Base-by-base conservation (phyloP, 2,797 vertebrate species). In the Enoplosus armatus region DNA sequence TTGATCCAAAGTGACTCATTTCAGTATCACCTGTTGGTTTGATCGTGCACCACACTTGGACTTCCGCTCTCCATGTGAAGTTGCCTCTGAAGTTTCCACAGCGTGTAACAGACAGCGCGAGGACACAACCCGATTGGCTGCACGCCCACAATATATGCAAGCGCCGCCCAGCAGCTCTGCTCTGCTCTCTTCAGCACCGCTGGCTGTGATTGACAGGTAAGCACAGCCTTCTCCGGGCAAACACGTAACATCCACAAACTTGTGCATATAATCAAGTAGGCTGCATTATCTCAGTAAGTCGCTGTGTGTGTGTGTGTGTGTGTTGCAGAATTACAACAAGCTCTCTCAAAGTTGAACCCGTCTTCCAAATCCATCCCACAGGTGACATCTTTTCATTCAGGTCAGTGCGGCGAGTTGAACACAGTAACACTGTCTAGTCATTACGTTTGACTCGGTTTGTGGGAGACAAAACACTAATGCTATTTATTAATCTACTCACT, bases 11-110 rank as follows among this genome's bases (percentile, higher is more conserved):
- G 12, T 84, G 87, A 89, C 77, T 88, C 60, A 89, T 89, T 83
- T 88, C 85, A 60, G 47, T 27, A 54, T 80, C 75, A 90, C 86
- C 77, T 90, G 66, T 65, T 81, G 77, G 67, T 89, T 68, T 80
- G 54, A 71, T 56, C 45, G 45, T 64, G 59, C n/a, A 67, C 85
- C 80, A 66, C 67, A 73, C 4, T 80, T 45, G 55, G 55, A 63
- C 68, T 86, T 89, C 84, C 76, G 75, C 76, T 50, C 70, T 75
- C 55, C 69, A 72, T 14, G 63, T 53, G 66, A 80, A 74, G 62
- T 33, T 56, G 56, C 29, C 66, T 26, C 59, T 67, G 64, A 20
- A 16, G 48, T 86, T 88, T 86, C 68, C 62, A 76, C 53, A 35
- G 69, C 33, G 33, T 48, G 9, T 27, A 27, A 56, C n/a, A 50